Conservation (phyloP, 1,140 invertebrate species). For the Daktulosphaira vitifoliae region DNA sequence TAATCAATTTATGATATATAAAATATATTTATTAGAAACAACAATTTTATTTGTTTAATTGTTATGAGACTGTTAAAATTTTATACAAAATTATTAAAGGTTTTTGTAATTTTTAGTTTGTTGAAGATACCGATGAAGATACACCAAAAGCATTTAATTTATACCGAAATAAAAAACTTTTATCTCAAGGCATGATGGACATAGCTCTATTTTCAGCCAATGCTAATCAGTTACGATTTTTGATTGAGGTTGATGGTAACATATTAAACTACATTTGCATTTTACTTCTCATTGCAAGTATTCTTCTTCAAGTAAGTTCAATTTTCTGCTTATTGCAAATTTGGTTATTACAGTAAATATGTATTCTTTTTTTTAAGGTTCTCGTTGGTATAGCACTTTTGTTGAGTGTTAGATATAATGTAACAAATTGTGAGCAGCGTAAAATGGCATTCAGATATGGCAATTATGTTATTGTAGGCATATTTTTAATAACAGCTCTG, state of each 20-base stretch:
- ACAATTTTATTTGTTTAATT: too few relatives aligned
- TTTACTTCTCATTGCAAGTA: background rate
- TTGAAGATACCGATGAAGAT: constrained; percentile 1
- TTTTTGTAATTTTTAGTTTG: background rate
- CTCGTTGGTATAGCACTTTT: constrained; percentile 6
- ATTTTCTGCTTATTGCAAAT: too few relatives aligned
- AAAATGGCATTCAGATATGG: constrained; percentile 3
- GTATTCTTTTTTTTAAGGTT: constrained; percentile 23
- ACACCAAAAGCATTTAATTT: constrained; percentile 59
- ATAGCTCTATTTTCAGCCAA: constrained; percentile 69
- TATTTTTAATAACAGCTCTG: constrained; percentile 21
- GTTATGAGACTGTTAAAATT: too few relatives aligned
- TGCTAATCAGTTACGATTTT: constrained; percentile 78
- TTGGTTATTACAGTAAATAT: background rate
- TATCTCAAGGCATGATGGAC: constrained; percentile 84
- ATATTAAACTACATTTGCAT: background rate
- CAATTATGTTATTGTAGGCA: constrained; percentile 11
- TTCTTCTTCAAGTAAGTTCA: constrained; percentile 3
- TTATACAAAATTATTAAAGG: too few relatives aligned
- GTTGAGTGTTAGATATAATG: constrained; percentile 14
- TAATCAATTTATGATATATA: too few relatives aligned
- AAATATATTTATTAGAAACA: too few relatives aligned
- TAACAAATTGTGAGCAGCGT: constrained; percentile 7
- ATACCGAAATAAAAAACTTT: constrained; percentile 84
- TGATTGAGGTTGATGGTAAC: constrained; percentile 53